These are phyloP conservation scores for Balanococcus diminutus DNA, from an alignment of 2,888 invertebrate species.

Conservation along the genomic window DNA sequence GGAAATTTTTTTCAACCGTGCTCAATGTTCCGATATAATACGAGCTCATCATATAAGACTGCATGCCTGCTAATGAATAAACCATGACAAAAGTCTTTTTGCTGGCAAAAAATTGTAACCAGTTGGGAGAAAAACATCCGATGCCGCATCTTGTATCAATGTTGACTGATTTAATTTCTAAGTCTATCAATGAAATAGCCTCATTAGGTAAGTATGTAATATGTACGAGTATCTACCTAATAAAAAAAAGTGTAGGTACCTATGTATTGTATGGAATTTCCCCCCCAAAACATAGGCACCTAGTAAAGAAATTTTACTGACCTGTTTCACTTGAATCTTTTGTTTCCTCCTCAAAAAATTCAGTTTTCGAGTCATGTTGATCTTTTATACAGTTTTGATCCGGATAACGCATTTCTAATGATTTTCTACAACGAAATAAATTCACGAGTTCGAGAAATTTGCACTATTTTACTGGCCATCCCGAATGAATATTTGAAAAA, in stretches of 20 bases:
- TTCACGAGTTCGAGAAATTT: too few species aligned
- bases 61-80: conserved; percentile 70
- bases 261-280: neutral
- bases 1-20: conserved; percentile 72
- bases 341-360: neutral
- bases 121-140: conserved; percentile 60
- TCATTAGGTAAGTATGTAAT: neutral
- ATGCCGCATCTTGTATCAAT: conserved; percentile 58
- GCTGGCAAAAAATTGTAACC: conserved; percentile 68
- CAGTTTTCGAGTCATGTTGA: neutral
- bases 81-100: conserved; percentile 68
- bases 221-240: too few species aligned
- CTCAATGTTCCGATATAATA: conserved; percentile 71
- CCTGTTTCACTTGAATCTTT: neutral
- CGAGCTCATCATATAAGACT: conserved; percentile 71
- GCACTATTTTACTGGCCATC: too few species aligned
- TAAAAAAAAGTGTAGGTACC: neutral
- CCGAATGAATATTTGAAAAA: too few species aligned
- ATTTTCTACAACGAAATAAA: too few species aligned
- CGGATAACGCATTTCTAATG: too few species aligned
- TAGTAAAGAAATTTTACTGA: neutral
- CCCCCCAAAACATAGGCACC: too few species aligned
- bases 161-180: neutral
- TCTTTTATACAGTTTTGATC: neutral
- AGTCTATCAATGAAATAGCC: neutral